Conservation (phyloP, 2,888 invertebrate species). For the Cryptophagus acutangulus region DNA sequence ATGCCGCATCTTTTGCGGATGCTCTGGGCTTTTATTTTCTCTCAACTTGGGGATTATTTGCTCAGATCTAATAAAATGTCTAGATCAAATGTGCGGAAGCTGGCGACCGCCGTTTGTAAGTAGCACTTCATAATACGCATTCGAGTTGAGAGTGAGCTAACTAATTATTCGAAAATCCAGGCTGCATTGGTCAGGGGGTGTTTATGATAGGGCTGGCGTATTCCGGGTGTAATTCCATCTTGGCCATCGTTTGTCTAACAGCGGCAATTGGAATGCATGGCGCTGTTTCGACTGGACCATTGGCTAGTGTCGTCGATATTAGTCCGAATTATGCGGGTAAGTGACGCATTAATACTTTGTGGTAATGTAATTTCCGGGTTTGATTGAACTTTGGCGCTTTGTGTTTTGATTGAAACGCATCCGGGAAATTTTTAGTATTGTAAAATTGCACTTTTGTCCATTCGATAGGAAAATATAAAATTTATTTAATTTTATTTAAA, state of each 20-base stretch:
- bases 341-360: constrained; percentile 18
- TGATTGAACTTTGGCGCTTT: background rate
- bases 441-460: background rate
- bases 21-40: constrained; percentile 55
- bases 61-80: constrained; percentile 54
- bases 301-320: constrained; percentile 63
- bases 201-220: constrained; percentile 59
- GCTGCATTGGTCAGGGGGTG: constrained; percentile 57
- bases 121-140: constrained; percentile 17
- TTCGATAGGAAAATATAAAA: background rate
- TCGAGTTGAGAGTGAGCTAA: background rate
- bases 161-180: constrained; percentile 34
- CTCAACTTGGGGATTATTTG: constrained; percentile 56
- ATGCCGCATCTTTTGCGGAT: constrained; percentile 58
- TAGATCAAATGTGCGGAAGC: constrained; percentile 59
- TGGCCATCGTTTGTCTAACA: constrained; percentile 58
- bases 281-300: constrained; percentile 61
- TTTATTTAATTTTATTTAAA: background rate
- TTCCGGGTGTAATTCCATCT: constrained; percentile 57
- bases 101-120: constrained; percentile 58
- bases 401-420: background rate
- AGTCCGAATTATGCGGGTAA: constrained; percentile 59
- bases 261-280: constrained; percentile 62
- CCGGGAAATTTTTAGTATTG: background rate
- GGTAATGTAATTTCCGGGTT: background rate